These are phyloP conservation scores for Oscheius sp. DNA, from an alignment of 1,140 invertebrate species.

Conservation along the genomic window DNA sequence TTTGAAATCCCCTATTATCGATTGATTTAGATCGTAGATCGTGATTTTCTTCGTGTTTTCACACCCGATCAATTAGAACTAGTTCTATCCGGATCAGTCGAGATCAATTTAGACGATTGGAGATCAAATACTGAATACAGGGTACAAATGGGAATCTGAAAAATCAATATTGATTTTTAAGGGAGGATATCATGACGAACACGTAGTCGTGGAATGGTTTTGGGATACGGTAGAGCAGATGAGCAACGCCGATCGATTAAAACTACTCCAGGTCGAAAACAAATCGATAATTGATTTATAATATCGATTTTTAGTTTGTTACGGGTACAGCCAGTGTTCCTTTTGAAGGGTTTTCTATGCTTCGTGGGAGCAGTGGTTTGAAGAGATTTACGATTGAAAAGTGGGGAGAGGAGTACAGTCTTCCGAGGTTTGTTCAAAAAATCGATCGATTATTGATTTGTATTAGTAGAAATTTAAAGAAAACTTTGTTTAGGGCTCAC, in stretches of 20 bases:
- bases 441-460: neutral
- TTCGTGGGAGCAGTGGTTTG: slow-evolving; percentile 89
- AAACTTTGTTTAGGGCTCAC: slow-evolving; percentile 73
- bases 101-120: slow-evolving; percentile 94
- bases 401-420: slow-evolving; percentile 88
- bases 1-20: too few species aligned
- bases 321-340: slow-evolving; percentile 95
- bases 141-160: slow-evolving; percentile 26
- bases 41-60: slow-evolving; percentile 84
- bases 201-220: slow-evolving; percentile 91
- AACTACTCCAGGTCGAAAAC: slow-evolving; percentile 73
- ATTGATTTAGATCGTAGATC: slow-evolving; percentile 76
- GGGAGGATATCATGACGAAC: slow-evolving; percentile 84
- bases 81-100: slow-evolving; percentile 90
- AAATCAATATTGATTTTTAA: too few species aligned
- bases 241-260: slow-evolving; percentile 85
- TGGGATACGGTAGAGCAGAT: slow-evolving; percentile 88
- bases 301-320: slow-evolving; percentile 72
- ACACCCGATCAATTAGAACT: slow-evolving; percentile 90
- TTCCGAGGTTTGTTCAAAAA: slow-evolving; percentile 70
- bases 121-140: slow-evolving; percentile 89
- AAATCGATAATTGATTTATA: neutral
- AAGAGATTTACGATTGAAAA: slow-evolving; percentile 96
- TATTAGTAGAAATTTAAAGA: neutral
- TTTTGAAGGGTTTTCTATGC: slow-evolving; percentile 89